Conservation (phyloP, 2,113 vertebrate genomes). For the Archocentrus centrarchus region DNA sequence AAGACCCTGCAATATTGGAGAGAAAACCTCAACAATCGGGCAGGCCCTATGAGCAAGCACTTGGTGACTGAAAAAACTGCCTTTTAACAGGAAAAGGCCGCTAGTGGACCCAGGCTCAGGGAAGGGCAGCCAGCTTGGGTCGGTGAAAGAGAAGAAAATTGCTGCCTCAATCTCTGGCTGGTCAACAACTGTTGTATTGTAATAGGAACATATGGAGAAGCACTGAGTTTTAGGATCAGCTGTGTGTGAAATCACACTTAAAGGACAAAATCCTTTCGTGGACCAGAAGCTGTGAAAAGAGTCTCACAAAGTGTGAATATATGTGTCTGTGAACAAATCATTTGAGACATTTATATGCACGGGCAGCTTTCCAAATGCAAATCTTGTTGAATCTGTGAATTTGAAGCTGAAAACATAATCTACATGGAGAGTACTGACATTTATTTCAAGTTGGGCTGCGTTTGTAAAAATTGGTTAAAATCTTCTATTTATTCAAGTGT, state of each 20-base stretch:
- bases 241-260: background rate
- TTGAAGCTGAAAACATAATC: background rate
- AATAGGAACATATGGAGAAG: background rate
- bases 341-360: background rate
- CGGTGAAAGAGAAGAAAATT: background rate
- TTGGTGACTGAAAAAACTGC: background rate
- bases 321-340: background rate
- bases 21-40: no score
- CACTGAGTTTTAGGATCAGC: no score
- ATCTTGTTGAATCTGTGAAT: background rate
- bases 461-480: no score
- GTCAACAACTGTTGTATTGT: background rate
- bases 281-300: background rate
- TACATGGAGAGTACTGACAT: background rate
- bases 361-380: background rate
- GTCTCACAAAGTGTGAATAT: background rate
- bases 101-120: background rate
- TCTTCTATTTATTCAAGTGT: accelerated
- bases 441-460: background rate
- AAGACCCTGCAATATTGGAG: background rate
- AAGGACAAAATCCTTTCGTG: background rate
- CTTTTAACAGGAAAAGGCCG: background rate
- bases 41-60: background rate
- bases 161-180: background rate
- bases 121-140: background rate